A percentile compares a stretch with the other conserved stretches of the same genome.
These are phyloP conservation scores for Ichneumoninae sp. DNA, from an alignment of 2,888 invertebrate genomes.

Conservation along the genomic window DNA sequence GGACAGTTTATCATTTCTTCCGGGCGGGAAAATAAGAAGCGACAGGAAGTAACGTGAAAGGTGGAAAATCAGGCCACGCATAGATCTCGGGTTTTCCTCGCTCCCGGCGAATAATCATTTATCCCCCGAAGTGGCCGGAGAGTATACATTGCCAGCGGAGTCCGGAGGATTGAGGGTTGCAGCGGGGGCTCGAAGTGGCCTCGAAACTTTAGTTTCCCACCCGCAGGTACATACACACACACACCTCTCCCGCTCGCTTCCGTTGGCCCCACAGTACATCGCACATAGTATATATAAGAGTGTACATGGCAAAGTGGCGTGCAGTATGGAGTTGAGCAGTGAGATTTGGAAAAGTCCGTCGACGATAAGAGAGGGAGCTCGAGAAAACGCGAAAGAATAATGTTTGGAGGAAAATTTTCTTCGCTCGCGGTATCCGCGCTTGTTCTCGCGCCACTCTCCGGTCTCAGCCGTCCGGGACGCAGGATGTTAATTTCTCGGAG, in stretches of 20 bases:
- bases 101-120: slow-evolving; percentile 66
- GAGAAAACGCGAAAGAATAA: slow-evolving; percentile 42
- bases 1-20: neutral
- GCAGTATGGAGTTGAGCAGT: slow-evolving; percentile 24
- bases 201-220: slow-evolving; percentile 56
- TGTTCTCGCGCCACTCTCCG: neutral
- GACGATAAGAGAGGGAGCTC: slow-evolving; percentile 29
- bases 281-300: slow-evolving; percentile 9
- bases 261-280: neutral
- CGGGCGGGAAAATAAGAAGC: slow-evolving; percentile 27
- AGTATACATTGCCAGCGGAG: slow-evolving; percentile 24
- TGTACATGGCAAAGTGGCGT: slow-evolving; percentile 13
- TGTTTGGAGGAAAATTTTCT: slow-evolving; percentile 41
- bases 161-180: slow-evolving; percentile 31
- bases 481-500: slow-evolving; percentile 43
- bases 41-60: slow-evolving; percentile 32
- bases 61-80: slow-evolving; percentile 63
- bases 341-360: slow-evolving; percentile 31
- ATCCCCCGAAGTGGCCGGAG: slow-evolving; percentile 57
- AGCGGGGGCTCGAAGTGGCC: slow-evolving; percentile 41
- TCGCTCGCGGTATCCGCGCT: neutral
- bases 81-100: slow-evolving; percentile 52
- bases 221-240: slow-evolving; percentile 21
- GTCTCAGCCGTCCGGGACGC: neutral
- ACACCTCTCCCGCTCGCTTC: slow-evolving; percentile 7